Base-by-base conservation (phyloP, 2,888 invertebrate species). In the Therioaphis trifolii region DNA sequence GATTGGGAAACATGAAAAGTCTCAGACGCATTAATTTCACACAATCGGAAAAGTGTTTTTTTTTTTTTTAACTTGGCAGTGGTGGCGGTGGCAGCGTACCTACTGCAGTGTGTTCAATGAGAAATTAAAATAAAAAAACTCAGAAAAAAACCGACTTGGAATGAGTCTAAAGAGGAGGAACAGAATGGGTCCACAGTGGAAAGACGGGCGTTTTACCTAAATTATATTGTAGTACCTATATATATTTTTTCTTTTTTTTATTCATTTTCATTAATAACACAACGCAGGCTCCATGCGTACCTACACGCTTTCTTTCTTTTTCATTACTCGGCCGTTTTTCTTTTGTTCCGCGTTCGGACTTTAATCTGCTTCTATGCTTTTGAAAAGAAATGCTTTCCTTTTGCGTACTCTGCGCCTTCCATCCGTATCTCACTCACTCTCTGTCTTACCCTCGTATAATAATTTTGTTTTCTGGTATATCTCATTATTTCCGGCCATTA, bases 331-430 rank as follows among this genome's bases (percentile, higher is more conserved):
- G 78, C 68, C 77, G 52, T 52, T 79, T 75, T 69, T 43, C 78
- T 79, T 79, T 79, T 79, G 68, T 79, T 79, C 78, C 69, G 69
- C 46, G 35, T 66, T 77, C 77, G 78, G 78, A 79, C 78, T 79
- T 79, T 79, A 79, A 79, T 79, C 78, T 69, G 69, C 78, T 69
- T n/a, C 78, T 52, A 40, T 69, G 78, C 78, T 69, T 79, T 79
- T 79, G 40, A 79, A 79, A 77, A 77, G 77, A 69, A 79, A 79
- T 40, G 43, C 49, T 68, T 69, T 69, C 14, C 52, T 69, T 79
- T 79, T 55, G 68, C 78, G 9, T 46, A n/a, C n/a, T n/a, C n/a
- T n/a, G n/a, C 11, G 29, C 24, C 18, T 35, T 21, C 63, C 14
- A 29, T n/a, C 0, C 29, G 27, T 12, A 1, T 4, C 40, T 0